Percentiles rank a stretch among this genome's conserved stretches.
phyloP scores from a whole-genome alignment of 2,797 vertebrate species.

The Gallirallus australis region DNA sequence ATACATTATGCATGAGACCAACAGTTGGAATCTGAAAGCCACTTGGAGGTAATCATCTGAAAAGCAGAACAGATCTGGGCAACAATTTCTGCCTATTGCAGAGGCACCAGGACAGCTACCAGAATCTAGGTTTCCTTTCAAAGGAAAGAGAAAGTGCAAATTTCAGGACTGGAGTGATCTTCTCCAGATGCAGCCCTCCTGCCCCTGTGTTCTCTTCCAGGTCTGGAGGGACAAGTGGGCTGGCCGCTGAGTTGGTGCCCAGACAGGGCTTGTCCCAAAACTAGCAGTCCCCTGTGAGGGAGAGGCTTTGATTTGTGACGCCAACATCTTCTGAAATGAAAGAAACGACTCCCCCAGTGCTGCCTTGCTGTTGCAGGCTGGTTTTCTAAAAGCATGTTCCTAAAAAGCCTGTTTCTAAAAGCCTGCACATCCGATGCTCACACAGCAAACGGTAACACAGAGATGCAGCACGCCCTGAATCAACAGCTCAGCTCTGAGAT shows the following conservation, averaged over 20 bases:
- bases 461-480: constrained; percentile 46
- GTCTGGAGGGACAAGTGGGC: background rate
- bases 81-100: constrained; percentile 7
- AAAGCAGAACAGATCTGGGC: constrained; percentile 39
- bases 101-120: background rate
- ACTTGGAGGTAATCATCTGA: constrained; percentile 62
- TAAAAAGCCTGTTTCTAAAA: background rate
- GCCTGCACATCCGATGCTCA: constrained; percentile 70
- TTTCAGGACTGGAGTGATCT: background rate
- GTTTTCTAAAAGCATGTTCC: constrained; percentile 43
- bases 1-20: constrained; percentile 74
- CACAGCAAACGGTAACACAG: constrained; percentile 27
- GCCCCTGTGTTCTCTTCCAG: background rate
- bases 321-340: background rate
- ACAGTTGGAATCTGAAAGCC: constrained; percentile 69
- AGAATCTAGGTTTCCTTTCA: background rate
- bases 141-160: background rate
- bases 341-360: background rate
- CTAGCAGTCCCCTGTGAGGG: background rate
- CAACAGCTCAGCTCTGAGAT: constrained; percentile 57
- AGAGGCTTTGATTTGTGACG: constrained; percentile 25
- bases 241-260: background rate
- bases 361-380: constrained; percentile 42
- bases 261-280: background rate
- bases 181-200: background rate